Evolutionary conservation across 2,888 invertebrate species (phyloP).

Genomic region (Tipula unca): DNA sequence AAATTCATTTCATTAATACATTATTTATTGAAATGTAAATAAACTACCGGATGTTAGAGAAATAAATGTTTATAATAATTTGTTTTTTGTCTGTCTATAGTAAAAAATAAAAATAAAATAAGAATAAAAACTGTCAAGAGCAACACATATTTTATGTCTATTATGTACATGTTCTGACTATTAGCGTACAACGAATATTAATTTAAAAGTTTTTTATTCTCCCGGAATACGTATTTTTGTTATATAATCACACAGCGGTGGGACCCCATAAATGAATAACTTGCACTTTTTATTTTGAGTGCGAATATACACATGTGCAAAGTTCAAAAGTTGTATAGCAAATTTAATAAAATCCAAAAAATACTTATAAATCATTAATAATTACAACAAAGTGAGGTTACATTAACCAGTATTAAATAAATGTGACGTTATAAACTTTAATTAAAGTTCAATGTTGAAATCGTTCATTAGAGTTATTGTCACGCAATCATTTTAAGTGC

Average conservation of each 20-base stretch:
- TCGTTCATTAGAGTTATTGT: not conserved
- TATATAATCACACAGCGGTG: not conserved
- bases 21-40: constrained; percentile 8
- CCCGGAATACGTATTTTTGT: not conserved
- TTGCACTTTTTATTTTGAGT: not conserved
- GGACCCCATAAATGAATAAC: not conserved
- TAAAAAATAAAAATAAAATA: not conserved
- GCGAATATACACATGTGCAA: not conserved
- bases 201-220: not conserved
- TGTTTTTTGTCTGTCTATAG: not conserved
- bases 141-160: not conserved
- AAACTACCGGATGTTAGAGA: constrained; percentile 8
- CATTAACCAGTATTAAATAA: not conserved
- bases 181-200: not conserved
- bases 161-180: not conserved
- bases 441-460: not conserved
- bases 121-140: not conserved
- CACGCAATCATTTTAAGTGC: not conserved
- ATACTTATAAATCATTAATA: not conserved
- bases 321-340: not conserved
- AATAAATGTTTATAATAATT: not conserved
- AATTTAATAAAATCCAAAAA: not conserved
- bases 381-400: not conserved
- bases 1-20: not conserved
- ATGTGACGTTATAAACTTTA: not conserved